Percentiles rank a stretch among this genome's conserved stretches.
Evolutionary conservation across 53 echinoderm and acorn worm genomes (phyloP).

Genomic region (Henricia sp.): DNA sequence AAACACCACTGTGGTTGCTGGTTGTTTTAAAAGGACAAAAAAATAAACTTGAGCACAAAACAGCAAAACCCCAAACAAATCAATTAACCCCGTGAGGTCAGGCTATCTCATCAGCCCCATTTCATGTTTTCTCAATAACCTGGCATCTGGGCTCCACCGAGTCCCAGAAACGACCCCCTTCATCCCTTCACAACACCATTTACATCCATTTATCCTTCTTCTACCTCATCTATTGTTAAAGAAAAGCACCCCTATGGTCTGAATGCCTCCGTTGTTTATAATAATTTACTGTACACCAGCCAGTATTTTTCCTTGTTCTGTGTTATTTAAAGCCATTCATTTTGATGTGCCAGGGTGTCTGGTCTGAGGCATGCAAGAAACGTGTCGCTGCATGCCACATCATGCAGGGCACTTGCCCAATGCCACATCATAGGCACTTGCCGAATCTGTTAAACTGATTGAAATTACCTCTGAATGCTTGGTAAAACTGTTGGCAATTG

Average conservation of each 20-base stretch:
- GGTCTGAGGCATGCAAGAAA: not conserved
- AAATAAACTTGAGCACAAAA: not conserved
- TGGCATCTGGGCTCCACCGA: slow-evolving; percentile 14
- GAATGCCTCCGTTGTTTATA: not conserved
- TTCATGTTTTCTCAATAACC: not conserved
- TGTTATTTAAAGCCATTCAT: not conserved
- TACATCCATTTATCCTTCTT: slow-evolving; percentile 35
- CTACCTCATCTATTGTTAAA: slow-evolving; percentile 8
- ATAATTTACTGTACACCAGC: not conserved
- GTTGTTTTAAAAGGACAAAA: no score
- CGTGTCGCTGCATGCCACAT: not conserved
- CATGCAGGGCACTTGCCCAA: no score
- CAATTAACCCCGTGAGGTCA: slow-evolving; percentile 2
- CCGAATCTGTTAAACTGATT: no score
- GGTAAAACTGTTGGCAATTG: no score
- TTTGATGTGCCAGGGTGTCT: not conserved
- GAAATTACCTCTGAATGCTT: no score
- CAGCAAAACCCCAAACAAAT: slow-evolving; percentile 2
- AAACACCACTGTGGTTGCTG: no score
- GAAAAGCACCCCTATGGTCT: not conserved
- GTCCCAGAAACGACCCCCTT: slow-evolving; percentile 3
- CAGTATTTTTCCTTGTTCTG: not conserved
- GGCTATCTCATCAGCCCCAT: not conserved
- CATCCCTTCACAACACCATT: not conserved
- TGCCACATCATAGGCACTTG: no score